Base-by-base conservation (phyloP, 2,113 vertebrate species). In the Galeopterus variegatus region DNA sequence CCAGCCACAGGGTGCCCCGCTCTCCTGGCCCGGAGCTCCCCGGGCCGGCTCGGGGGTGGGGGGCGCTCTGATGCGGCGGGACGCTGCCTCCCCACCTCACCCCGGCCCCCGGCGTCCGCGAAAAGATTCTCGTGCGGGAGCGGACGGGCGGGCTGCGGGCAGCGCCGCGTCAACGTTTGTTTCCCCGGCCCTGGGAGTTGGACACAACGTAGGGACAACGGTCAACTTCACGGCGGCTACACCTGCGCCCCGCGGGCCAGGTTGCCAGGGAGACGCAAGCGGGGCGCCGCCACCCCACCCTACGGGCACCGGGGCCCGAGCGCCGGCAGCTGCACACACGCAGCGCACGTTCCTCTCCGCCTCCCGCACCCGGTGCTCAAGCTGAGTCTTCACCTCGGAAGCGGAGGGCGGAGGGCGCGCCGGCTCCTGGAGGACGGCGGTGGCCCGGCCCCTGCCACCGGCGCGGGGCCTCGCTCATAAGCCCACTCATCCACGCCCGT, bases 371-470 rank as follows among this genome's bases (percentile, higher is more conserved):
- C 54, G 2, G 3, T 58, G 33, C 50, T 65, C 86, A 4, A 69
- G 91, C 91, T 96, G 58, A 75, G n/a, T 94, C 97, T 94, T 95
- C 90, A 67, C 11, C 15, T 81, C 33, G 83, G 82, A 96, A 95
- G 45, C 7, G 65, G 58, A 73, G 36, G 31, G 24, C 36, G 24
- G 79, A 93, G 90, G 81, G 70, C 80, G 48, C 14, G 41, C 72
- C 23, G 50, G 33, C 86, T 60, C 60, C 54, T 33, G 85, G 4
- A 36, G 0, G 97, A 88, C 60, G n/a, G 50, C 33, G 1, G 4
- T 8, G 50, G 12, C 76, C 28, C 0, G 12, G 41, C 56, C 24
- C 56, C 70, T 52, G 26, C 41, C 7, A 3, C 2, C 10, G 2
- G 26, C 11, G 0, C 7, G 0, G 12, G 21, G 1, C 31, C 72